phyloP scores from a whole-genome alignment of 2,888 invertebrate genomes.

The Oligia fasciuncula region DNA sequence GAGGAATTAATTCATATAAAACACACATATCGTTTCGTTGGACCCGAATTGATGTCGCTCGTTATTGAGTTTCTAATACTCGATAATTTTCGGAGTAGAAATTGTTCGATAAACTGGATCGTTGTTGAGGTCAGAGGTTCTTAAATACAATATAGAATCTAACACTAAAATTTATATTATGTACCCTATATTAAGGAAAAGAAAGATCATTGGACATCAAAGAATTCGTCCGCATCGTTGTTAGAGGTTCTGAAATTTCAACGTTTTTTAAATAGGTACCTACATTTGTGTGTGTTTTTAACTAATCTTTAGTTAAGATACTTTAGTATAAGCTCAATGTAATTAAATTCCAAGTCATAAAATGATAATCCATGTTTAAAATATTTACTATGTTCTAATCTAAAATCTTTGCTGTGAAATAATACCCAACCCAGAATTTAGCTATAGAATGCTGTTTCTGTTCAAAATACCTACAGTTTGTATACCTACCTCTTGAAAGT shows the following conservation, averaged over 20 bases:
- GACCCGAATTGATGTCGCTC: constrained; percentile 68
- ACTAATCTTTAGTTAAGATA: neutral
- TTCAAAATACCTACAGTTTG: neutral
- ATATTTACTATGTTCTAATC: neutral
- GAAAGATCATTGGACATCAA: neutral
- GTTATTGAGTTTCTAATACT: constrained; percentile 60
- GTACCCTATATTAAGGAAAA: neutral
- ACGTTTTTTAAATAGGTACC: neutral
- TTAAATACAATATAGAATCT: neutral
- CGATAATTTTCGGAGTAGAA: constrained; percentile 16
- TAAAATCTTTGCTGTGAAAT: neutral
- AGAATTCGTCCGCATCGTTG: neutral
- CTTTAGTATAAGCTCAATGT: neutral
- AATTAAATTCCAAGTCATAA: neutral
- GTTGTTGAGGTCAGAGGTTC: neutral
- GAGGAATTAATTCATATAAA: constrained; percentile 90
- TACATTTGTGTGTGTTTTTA: neutral
- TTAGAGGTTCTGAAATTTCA: neutral
- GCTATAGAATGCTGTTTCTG: neutral
- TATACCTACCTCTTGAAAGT: constrained; percentile 15
- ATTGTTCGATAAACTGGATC: neutral
- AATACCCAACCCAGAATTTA: neutral
- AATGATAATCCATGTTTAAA: neutral
- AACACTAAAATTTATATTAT: neutral
- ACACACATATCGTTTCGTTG: constrained; percentile 82